Percentiles rank a stretch among this genome's conserved stretches.
Evolutionary conservation across 2,113 vertebrate genomes (phyloP).

Genomic region (Catagonus wagneri): DNA sequence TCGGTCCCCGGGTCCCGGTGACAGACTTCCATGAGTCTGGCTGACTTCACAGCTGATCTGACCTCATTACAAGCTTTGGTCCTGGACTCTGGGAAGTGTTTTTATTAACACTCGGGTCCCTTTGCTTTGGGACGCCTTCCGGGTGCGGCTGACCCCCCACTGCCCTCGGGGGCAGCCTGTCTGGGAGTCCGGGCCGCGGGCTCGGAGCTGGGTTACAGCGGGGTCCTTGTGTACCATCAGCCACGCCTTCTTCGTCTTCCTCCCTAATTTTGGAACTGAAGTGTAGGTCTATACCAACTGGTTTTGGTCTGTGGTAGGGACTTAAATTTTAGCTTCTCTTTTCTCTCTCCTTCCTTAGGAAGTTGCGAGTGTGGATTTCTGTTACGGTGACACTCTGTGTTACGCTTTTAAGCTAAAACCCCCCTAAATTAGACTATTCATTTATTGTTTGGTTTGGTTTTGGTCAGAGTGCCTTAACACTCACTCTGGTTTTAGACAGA

Average conservation of each 20-base stretch:
- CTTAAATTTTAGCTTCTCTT: neutral
- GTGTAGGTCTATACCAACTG: rapidly evolving
- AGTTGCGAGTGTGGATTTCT: rapidly evolving
- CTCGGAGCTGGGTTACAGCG: neutral
- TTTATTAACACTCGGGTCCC: neutral
- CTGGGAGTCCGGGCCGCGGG: rapidly evolving
- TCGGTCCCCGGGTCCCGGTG: neutral
- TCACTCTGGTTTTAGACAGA: neutral
- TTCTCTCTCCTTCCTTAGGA: neutral
- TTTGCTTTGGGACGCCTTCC: neutral
- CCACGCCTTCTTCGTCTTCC: neutral
- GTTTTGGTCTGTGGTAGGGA: neutral
- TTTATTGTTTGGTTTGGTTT: neutral
- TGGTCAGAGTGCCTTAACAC: too few relatives aligned
- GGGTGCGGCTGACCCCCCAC: neutral
- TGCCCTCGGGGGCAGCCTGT: neutral
- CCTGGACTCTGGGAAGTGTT: neutral
- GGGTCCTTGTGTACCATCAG: rapidly evolving
- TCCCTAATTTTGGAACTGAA: neutral
- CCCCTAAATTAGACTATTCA: neutral
- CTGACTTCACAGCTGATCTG: neutral
- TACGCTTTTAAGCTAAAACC: neutral
- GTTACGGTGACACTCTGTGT: rapidly evolving
- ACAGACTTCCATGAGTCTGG: rapidly evolving
- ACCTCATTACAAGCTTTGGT: rapidly evolving